Evolutionary conservation across 1,140 invertebrate genomes (phyloP).

Genomic region (Drosophila lini): DNA sequence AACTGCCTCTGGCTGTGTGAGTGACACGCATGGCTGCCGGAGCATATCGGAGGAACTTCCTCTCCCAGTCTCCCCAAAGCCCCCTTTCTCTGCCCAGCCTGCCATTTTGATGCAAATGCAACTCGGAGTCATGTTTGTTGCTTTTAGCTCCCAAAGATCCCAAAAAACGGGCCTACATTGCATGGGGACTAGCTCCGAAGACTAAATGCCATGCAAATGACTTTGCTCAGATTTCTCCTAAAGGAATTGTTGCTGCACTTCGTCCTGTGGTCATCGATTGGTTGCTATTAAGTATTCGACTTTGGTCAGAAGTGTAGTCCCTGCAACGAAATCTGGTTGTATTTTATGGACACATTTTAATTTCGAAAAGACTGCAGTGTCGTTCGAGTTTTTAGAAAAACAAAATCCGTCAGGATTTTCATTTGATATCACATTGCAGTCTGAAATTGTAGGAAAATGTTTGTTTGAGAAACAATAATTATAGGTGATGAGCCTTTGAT

Average conservation of each 20-base stretch:
- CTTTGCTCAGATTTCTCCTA: slow-evolving; percentile 53
- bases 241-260: slow-evolving; percentile 13
- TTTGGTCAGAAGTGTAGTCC: not conserved
- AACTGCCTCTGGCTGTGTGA: slow-evolving; percentile 37
- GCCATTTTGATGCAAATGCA: slow-evolving; percentile 77
- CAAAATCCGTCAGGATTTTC: slow-evolving; percentile 9
- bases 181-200: slow-evolving; percentile 4
- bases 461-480: slow-evolving; percentile 8
- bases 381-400: slow-evolving; percentile 7
- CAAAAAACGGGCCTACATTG: not conserved
- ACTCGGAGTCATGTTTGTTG: slow-evolving; percentile 53
- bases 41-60: slow-evolving; percentile 41
- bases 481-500: slow-evolving; percentile 4
- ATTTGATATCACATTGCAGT: not conserved
- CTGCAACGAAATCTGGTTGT: slow-evolving; percentile 12
- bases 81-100: slow-evolving; percentile 1
- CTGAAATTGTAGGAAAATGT: slow-evolving; percentile 15
- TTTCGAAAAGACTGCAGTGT: not conserved
- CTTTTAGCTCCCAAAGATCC: slow-evolving; percentile 3
- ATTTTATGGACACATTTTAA: slow-evolving; percentile 4
- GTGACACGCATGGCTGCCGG: slow-evolving; percentile 67
- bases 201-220: slow-evolving; percentile 74
- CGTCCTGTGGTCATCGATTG: not conserved
- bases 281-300: slow-evolving; percentile 9
- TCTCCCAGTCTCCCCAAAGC: slow-evolving; percentile 4